Percentiles rank a stretch among this genome's conserved stretches.
Conservation (phyloP, 2,888 invertebrate species). For the Leucophenga maculata region DNA sequence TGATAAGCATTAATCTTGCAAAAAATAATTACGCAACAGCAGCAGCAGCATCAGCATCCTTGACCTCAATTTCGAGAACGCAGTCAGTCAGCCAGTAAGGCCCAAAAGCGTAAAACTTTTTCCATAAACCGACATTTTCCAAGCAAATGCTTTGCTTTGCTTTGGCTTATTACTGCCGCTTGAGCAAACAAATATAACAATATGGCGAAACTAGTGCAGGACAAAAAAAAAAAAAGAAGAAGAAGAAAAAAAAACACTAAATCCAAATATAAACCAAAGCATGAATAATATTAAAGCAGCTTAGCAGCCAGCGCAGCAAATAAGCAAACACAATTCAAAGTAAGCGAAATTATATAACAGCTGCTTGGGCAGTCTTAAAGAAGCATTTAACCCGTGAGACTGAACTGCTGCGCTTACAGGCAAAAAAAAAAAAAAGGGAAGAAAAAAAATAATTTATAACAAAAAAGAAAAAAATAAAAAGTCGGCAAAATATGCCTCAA, state of each 20-base stretch:
- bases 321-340: slow-evolving; percentile 2
- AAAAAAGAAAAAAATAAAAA: slow-evolving; percentile 41
- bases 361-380: slow-evolving; percentile 7
- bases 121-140: slow-evolving; percentile 7
- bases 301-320: not conserved
- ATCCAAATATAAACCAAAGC: not conserved
- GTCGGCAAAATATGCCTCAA: slow-evolving; percentile 40
- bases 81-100: not conserved
- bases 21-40: not conserved
- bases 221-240: too few species aligned
- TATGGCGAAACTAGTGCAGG: not conserved
- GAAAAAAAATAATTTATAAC: slow-evolving; percentile 64
- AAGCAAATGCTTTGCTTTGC: slow-evolving; percentile 9
- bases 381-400: slow-evolving; percentile 41
- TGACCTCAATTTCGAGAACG: not conserved
- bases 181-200: slow-evolving; percentile 17
- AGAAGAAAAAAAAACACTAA: too few species aligned
- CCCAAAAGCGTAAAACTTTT: not conserved
- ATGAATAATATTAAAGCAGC: slow-evolving; percentile 6
- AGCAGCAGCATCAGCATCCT: too few species aligned
- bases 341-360: slow-evolving; percentile 46
- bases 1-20: not conserved
- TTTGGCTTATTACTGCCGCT: slow-evolving; percentile 21
- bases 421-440: slow-evolving; percentile 57
- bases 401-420: slow-evolving; percentile 14